Base-by-base conservation (phyloP, 2,113 vertebrate species). In the Rhynchomys soricoides region DNA sequence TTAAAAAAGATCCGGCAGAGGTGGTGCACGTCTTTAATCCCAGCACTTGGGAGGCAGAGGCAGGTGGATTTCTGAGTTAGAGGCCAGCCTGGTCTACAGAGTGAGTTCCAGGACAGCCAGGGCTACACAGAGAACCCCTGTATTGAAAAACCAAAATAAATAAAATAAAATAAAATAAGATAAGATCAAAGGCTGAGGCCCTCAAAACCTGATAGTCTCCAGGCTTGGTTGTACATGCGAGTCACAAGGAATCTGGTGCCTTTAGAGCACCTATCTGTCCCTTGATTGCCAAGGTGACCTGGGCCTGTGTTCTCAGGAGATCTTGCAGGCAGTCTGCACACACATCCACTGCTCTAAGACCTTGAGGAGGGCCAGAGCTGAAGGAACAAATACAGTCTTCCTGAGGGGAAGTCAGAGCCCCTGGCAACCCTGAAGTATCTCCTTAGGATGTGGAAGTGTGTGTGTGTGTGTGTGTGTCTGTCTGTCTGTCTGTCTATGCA, bases 381-480 rank as follows among this genome's bases (percentile, higher is more conserved):
- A 34, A 43, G 71, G 43, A 40, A 9, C 24, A 45, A 59, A 29
- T 7, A 55, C 13, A 34, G 37, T 16, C 43, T 31, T 29, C 48
- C 64, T n/a, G 43, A n/a, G 66, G 62, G 86, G 5, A 55, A 62
- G 68, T 43, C 16, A 37, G 64, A 79, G 43, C 31, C 12, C n/a
- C 22, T 19, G 29, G 24, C 24, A 21, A 62, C 66, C 57, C 45
- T 26, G 45, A 81, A 48, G 26, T 37, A 21, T 5, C 9, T 57
- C 22, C 34, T 70, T 71, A 26, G 31, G 1, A 0, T 26, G 6
- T 43, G 2, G 15, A 59, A 59, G n/a, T 24, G 55, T 7, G 11
- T 50, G 37, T 31, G 17, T 15, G 17, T 43, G 31, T 4, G 0
- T 29, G 10, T 3, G 11, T 50, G 40, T 12, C 3, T 70, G 37